Conservation (phyloP, 2,797 vertebrate genomes). For the Meda fulgida region DNA sequence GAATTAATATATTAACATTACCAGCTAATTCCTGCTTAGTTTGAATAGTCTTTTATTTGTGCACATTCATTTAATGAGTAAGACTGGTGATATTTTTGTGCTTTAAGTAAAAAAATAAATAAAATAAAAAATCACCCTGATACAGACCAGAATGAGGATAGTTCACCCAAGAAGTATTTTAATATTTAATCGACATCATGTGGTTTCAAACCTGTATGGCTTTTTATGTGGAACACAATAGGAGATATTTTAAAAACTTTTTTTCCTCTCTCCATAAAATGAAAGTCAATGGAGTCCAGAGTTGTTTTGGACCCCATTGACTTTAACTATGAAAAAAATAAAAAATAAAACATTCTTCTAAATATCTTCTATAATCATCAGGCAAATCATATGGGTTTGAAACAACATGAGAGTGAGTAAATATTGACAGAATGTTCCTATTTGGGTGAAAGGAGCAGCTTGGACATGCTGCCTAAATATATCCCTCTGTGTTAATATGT, state of each 20-base stretch:
- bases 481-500: not conserved
- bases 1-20: not conserved
- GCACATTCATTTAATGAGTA: slow-evolving; percentile 41
- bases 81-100: slow-evolving; percentile 51
- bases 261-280: not conserved
- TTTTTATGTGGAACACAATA: not conserved
- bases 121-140: not conserved
- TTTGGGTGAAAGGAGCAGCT: not conserved
- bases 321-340: not conserved
- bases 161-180: not conserved
- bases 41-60: slow-evolving; percentile 6
- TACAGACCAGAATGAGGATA: not conserved
- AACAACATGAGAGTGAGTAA: not conserved
- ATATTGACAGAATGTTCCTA: not conserved
- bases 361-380: too few relatives aligned
- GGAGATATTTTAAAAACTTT: not conserved
- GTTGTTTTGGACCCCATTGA: not conserved
- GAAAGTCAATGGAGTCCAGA: not conserved
- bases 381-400: not conserved
- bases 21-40: not conserved
- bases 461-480: not conserved
- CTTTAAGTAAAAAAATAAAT: slow-evolving; percentile 29
- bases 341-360: not conserved
- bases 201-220: not conserved
- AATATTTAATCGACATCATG: not conserved